Evolutionary conservation across 30 jellyfish, hydroid and myxozoan species (phyloP).

Genomic region (Euphysa ruthae): DNA sequence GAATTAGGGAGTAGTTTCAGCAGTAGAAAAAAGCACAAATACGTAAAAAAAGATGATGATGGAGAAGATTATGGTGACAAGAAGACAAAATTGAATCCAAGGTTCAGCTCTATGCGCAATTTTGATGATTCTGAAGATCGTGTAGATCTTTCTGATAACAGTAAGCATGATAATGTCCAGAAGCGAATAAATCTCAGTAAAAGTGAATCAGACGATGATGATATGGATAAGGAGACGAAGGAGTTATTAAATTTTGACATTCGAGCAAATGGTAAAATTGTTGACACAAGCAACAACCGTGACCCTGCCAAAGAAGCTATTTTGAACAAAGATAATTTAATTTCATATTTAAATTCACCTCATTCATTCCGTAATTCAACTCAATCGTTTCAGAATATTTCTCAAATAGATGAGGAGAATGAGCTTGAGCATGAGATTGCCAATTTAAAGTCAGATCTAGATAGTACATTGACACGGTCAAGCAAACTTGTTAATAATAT

Average conservation of each 20-base stretch:
- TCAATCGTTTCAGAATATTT: background rate
- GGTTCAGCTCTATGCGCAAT: no score
- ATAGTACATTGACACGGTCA: background rate
- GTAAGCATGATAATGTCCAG: no score
- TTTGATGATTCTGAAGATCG: no score
- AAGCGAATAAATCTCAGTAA: no score
- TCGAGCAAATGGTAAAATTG: conserved; percentile 33
- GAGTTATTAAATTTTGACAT: conserved; percentile 19
- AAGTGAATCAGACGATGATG: conserved; percentile 35
- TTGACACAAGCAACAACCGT: background rate
- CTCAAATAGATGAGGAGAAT: background rate
- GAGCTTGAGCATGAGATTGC: conserved; percentile 2
- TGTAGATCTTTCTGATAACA: no score
- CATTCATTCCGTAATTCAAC: no score
- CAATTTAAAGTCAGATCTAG: background rate
- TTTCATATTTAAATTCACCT: background rate
- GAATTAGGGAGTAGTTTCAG: no score
- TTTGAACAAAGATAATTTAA: background rate
- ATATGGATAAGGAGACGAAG: conserved; percentile 22
- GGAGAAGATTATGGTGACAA: no score
- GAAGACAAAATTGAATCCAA: no score
- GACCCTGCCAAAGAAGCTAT: conserved; percentile 13
- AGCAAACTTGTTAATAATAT: no score
- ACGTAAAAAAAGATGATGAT: no score
- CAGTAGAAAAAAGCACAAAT: no score